These are phyloP conservation scores for Drosophila baimaii DNA, from an alignment of 1,140 invertebrate genomes.

Conservation along the genomic window DNA sequence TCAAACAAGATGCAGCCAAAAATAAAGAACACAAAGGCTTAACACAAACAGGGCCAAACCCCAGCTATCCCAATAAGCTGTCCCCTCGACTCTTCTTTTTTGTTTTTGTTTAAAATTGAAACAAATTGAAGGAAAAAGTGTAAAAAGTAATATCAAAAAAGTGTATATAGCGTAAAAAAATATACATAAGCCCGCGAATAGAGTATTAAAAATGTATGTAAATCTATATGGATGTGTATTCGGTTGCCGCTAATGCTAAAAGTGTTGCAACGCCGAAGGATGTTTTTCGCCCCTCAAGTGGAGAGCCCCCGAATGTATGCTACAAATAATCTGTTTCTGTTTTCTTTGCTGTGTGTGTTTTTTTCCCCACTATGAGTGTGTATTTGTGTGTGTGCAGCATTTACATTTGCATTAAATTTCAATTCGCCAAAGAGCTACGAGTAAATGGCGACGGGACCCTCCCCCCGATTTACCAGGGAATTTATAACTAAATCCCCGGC, in stretches of 20 bases:
- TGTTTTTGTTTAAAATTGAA: slow-evolving; percentile 55
- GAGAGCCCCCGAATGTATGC: slow-evolving; percentile 47
- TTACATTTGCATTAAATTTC: slow-evolving; percentile 79
- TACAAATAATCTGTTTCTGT: slow-evolving; percentile 57
- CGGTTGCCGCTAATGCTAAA: slow-evolving; percentile 35
- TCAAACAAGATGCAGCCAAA: slow-evolving; percentile 33
- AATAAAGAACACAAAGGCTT: slow-evolving; percentile 35
- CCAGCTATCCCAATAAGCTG: slow-evolving; percentile 4
- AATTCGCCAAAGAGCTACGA: slow-evolving; percentile 53
- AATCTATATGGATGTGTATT: slow-evolving; percentile 19
- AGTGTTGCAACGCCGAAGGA: slow-evolving; percentile 16
- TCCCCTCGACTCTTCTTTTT: background rate
- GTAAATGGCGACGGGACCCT: slow-evolving; percentile 4
- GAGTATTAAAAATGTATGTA: slow-evolving; percentile 47
- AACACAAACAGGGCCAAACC: slow-evolving; percentile 9
- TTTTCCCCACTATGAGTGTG: background rate
- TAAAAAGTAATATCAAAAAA: background rate
- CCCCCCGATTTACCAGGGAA: slow-evolving; percentile 42
- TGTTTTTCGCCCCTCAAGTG: slow-evolving; percentile 15
- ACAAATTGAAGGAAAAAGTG: slow-evolving; percentile 31
- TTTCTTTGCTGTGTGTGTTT: slow-evolving; percentile 3
- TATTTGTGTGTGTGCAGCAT: slow-evolving; percentile 10
- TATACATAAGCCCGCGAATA: slow-evolving; percentile 17
- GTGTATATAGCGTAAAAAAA: slow-evolving; percentile 15
- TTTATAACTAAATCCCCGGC: slow-evolving; percentile 79